These are phyloP conservation scores for Nomada fucata DNA, from an alignment of 2,888 invertebrate genomes.

Conservation along the genomic window DNA sequence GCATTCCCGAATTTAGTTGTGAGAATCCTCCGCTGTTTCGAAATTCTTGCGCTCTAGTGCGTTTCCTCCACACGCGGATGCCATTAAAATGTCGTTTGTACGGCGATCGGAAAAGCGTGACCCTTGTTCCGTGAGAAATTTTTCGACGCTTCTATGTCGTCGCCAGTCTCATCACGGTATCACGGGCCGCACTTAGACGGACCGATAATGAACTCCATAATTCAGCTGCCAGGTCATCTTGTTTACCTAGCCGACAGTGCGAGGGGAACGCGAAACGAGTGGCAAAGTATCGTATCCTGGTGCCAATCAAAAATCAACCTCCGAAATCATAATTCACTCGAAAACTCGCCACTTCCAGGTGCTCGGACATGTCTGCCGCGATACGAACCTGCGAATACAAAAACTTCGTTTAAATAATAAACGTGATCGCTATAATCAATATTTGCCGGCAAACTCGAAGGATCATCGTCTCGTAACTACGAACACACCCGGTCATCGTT, in stretches of 20 bases:
- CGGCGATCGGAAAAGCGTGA: not conserved
- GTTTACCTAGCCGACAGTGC: not conserved
- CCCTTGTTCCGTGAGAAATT: conserved; percentile 1
- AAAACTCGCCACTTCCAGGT: too few relatives aligned
- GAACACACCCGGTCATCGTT: not conserved
- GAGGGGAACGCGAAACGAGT: not conserved
- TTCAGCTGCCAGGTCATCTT: not conserved
- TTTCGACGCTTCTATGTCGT: conserved; percentile 23
- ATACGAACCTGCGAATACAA: too few relatives aligned
- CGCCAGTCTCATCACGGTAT: not conserved
- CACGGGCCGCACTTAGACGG: not conserved
- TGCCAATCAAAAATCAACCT: too few relatives aligned
- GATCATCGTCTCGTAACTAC: not conserved
- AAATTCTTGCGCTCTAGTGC: not conserved
- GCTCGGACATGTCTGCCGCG: too few relatives aligned
- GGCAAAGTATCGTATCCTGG: too few relatives aligned
- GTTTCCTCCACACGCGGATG: too few relatives aligned
- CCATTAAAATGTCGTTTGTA: not conserved
- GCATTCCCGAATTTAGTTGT: not conserved
- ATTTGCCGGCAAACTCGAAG: not conserved
- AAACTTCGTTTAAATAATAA: not conserved
- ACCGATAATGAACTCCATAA: not conserved
- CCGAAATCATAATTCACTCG: too few relatives aligned
- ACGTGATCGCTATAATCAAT: not conserved
- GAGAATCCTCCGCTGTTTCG: not conserved